Conservation (phyloP, 1,140 invertebrate species). For the Neodiprion fabricii region DNA sequence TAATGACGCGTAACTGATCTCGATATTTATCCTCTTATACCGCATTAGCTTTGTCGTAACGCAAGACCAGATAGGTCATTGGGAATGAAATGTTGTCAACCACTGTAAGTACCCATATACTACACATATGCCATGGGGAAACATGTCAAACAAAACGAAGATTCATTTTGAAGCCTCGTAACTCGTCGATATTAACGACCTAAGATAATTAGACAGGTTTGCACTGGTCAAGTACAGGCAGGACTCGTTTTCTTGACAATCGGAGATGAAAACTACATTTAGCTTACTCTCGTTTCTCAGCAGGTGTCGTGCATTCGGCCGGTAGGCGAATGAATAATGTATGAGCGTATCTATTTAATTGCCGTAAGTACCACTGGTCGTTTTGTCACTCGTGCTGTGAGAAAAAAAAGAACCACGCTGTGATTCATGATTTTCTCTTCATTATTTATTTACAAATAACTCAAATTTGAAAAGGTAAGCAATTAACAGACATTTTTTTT, state of each 20-base stretch:
- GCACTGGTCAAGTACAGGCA: background rate
- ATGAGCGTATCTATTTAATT: background rate
- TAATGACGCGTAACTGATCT: background rate
- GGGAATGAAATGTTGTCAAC: background rate
- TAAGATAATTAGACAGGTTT: background rate
- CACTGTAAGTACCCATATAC: background rate
- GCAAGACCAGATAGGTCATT: background rate
- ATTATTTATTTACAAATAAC: too few relatives aligned
- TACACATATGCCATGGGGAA: background rate
- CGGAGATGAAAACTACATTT: background rate
- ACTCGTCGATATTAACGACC: background rate
- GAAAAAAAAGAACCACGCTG: too few relatives aligned
- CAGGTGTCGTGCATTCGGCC: background rate
- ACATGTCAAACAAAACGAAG: background rate
- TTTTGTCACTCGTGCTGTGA: too few relatives aligned
- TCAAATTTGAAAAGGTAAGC: too few relatives aligned
- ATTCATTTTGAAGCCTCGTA: background rate
- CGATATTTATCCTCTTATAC: background rate
- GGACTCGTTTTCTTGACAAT: background rate
- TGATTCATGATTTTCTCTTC: too few relatives aligned
- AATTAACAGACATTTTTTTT: too few relatives aligned
- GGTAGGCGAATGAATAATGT: background rate
- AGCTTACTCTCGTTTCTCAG: background rate
- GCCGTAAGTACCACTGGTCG: too few relatives aligned
- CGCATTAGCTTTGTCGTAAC: background rate